Percentiles rank a stretch among this genome's conserved stretches.
Evolutionary conservation across 2,113 vertebrate species (phyloP).

Genomic region (Poeciliopsis occidentalis): DNA sequence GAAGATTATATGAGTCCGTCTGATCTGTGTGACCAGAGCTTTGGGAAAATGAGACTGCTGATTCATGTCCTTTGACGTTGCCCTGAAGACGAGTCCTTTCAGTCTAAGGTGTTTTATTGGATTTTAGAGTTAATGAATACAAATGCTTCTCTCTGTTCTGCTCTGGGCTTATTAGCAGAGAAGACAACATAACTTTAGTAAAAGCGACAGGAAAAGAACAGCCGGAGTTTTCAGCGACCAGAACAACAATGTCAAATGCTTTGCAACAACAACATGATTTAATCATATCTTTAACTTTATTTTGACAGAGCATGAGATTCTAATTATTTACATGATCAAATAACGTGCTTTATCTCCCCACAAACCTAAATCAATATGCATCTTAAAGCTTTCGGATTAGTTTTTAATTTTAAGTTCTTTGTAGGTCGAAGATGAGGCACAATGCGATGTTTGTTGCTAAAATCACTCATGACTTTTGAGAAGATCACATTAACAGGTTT

Average conservation of each 20-base stretch:
- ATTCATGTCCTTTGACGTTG: neutral
- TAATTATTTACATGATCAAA: neutral
- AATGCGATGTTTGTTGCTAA: neutral
- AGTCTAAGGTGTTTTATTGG: neutral
- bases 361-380: neutral
- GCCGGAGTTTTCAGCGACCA: too few relatives aligned
- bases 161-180: neutral
- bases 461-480: neutral
- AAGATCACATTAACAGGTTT: neutral
- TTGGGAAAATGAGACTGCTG: neutral
- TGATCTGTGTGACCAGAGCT: neutral
- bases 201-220: neutral
- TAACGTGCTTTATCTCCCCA: neutral
- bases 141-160: neutral
- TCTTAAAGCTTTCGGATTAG: neutral
- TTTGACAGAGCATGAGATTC: neutral
- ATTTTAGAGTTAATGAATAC: slow-evolving; percentile 3
- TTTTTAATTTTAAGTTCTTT: neutral
- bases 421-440: neutral
- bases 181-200: neutral
- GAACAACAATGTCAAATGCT: too few relatives aligned
- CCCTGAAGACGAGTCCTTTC: neutral
- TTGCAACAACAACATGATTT: too few relatives aligned
- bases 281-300: too few relatives aligned
- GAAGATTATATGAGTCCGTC: neutral